Conservation (phyloP, 2,113 vertebrate species). For the Perognathus longimembris region DNA sequence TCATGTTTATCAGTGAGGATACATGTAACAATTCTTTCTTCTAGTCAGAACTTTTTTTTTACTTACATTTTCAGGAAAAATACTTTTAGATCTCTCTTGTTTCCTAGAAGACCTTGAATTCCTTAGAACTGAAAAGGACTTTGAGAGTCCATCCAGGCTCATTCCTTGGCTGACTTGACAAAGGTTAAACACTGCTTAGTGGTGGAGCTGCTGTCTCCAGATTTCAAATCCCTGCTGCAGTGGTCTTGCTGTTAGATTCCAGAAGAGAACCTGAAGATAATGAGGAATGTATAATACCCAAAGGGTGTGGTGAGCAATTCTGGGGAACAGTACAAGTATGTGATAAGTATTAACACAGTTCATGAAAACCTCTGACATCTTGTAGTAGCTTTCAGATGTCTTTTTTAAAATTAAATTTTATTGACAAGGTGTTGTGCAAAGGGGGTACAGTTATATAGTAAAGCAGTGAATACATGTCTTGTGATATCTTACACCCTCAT, state of each 20-base stretch:
- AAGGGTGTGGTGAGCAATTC: neutral
- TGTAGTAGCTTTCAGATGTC: neutral
- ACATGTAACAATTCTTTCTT: slow-evolving; percentile 41
- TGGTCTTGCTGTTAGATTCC: neutral
- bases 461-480: no score
- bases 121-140: slow-evolving; percentile 50
- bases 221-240: neutral
- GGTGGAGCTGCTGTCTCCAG: neutral
- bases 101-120: slow-evolving; percentile 63
- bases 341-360: slow-evolving; percentile 4
- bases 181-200: neutral
- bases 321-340: neutral
- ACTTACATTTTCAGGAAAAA: slow-evolving; percentile 58
- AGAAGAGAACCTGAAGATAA: neutral
- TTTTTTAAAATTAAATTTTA: no score
- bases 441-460: no score
- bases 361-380: neutral
- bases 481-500: no score
- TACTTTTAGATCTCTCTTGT: slow-evolving; percentile 50
- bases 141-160: slow-evolving; percentile 24
- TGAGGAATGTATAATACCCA: neutral
- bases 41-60: slow-evolving; percentile 51
- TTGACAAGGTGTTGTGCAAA: no score
- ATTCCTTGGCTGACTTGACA: neutral
- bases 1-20: neutral